These are phyloP conservation scores for Leptobrachium ailaonicum DNA, from an alignment of 2,113 vertebrate species.

Conservation along the genomic window DNA sequence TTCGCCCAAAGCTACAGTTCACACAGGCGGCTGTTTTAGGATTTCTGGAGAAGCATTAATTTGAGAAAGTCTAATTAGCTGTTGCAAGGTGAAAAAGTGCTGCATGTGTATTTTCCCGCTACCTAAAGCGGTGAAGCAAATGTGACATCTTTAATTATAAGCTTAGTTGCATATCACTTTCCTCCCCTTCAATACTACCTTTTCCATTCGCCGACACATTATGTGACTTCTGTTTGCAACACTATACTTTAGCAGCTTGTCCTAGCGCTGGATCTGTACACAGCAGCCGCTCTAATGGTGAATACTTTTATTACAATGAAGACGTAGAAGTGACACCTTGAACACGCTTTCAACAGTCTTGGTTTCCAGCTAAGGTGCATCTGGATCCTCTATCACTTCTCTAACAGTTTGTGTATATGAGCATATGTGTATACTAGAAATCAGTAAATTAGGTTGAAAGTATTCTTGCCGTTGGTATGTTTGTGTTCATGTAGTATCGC, in stretches of 20 bases:
- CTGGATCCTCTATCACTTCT: too few relatives aligned
- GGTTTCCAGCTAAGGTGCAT: conserved; percentile 8
- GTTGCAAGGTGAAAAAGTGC: conserved; percentile 49
- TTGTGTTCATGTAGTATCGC: too few relatives aligned
- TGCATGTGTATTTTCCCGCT: conserved; percentile 40
- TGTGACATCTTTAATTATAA: conserved; percentile 50
- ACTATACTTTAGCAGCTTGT: conserved; percentile 43
- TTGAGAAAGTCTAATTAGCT: conserved; percentile 48
- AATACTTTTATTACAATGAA: conserved; percentile 30
- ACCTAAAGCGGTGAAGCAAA: conserved; percentile 48
- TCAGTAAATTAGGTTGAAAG: too few relatives aligned
- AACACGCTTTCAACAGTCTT: too few relatives aligned
- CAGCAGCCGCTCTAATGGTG: conserved; percentile 21
- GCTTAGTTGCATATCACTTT: conserved; percentile 37
- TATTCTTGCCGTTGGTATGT: too few relatives aligned
- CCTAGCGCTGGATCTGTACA: conserved; percentile 10
- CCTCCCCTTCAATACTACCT: conserved; percentile 30
- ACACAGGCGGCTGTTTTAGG: conserved; percentile 36
- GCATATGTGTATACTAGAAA: too few relatives aligned
- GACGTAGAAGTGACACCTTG: conserved; percentile 2
- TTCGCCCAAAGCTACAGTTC: conserved; percentile 38
- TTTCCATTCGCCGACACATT: conserved; percentile 25
- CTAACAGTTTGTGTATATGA: too few relatives aligned
- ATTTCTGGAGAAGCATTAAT: conserved; percentile 33
- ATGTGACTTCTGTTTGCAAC: conserved; percentile 34